Base-by-base conservation (phyloP, 2,888 invertebrate species). In the Drosophila anomelani region DNA sequence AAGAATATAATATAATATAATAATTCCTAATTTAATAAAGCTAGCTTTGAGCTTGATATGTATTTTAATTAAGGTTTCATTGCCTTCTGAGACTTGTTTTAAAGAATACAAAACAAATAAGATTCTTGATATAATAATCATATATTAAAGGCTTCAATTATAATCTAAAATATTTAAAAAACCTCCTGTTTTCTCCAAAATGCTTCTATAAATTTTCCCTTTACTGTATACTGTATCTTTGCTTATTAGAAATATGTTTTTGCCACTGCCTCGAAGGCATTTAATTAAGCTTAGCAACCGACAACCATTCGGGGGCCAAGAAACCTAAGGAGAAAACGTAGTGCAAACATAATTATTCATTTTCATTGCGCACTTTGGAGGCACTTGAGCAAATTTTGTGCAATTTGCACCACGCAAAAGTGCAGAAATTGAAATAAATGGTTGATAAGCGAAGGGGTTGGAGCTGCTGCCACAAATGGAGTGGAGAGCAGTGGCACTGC, bases 391-490 rank as follows among this genome's bases (percentile, higher is more conserved):
- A 75, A 77, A 79, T 79, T 78, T 75, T 61, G 75, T 73, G 74
- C 80, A 87, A 87, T 83, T 83, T 79, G 75, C 79, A 79, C 81
- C 72, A 76, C 69, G 75, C 72, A 77, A 78, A 79, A 62, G 77
- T 73, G 88, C 85, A 85, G 83, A 88, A 81, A 85, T 85, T 85
- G 82, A 85, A 88, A 89, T 85, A 89, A 86, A 86, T 87, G 86
- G 80, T 77, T 80, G 79, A 80, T 74, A 72, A 63, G 49, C 70
- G 13, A 39, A 70, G 39, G 49, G 55, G 56, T 44, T 54, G 53
- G 53, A 39, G 47, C 26, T 29, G 46, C 29, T 17, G 54, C 38
- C n/a, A 26, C 49, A 55, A 55, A 49, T 49, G 44, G n/a, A 54
- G 54, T 57, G 54, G 51, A 46, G 51, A 46, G 60, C 55, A 62